Conservation (phyloP, 2,113 vertebrate genomes). For the Oophaga pumilio region DNA sequence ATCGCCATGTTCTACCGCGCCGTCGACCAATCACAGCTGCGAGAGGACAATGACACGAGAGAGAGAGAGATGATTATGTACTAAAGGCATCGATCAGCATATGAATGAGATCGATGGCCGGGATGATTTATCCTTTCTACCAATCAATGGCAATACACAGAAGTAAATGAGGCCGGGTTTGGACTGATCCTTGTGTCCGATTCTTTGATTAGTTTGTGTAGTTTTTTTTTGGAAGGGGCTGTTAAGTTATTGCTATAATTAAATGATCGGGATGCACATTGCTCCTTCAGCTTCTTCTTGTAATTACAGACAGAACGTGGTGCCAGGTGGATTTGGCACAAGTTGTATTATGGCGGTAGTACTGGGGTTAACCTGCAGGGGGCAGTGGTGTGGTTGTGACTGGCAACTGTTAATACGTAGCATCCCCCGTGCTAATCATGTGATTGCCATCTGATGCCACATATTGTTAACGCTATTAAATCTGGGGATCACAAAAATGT, state of each 20-base stretch:
- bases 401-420: no score
- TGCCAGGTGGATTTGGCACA: no score
- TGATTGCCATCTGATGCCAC: no score
- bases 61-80: no score
- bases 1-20: background rate
- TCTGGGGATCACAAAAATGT: no score
- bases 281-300: background rate
- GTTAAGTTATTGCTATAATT: conserved; percentile 4
- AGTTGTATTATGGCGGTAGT: no score
- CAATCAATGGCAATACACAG: background rate
- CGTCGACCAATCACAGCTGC: no score
- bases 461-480: no score
- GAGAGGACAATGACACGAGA: no score
- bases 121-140: conserved; percentile 4
- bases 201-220: conserved; percentile 8
- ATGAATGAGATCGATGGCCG: conserved; percentile 25
- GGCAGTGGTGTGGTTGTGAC: no score
- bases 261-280: background rate
- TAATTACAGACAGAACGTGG: background rate
- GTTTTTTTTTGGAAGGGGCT: background rate
- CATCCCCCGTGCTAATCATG: no score
- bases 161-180: background rate
- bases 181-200: background rate
- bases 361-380: no score
- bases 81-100: conserved; percentile 23